Percentiles rank a stretch among this genome's conserved stretches.
These are phyloP conservation scores for Melanotaenia parkinsoni DNA, from an alignment of 2,797 vertebrate species.

Conservation along the genomic window DNA sequence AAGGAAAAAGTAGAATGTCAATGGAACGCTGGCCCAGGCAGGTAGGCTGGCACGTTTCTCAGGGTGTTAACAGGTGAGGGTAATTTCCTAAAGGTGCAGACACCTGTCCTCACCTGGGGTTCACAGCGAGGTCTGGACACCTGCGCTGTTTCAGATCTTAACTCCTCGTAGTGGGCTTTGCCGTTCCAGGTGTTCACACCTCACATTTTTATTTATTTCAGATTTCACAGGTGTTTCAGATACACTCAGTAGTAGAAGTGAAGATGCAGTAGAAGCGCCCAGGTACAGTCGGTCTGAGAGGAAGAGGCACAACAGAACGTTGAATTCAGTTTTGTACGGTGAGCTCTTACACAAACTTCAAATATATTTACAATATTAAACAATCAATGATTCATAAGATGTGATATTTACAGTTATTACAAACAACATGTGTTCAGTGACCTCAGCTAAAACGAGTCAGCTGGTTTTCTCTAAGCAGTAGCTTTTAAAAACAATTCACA, in stretches of 20 bases:
- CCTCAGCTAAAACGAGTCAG: slow-evolving; percentile 38
- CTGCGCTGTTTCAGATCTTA: slow-evolving; percentile 51
- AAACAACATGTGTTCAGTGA: slow-evolving; percentile 63
- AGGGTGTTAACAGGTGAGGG: slow-evolving; percentile 59
- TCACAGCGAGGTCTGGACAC: slow-evolving; percentile 69
- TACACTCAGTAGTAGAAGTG: slow-evolving; percentile 62
- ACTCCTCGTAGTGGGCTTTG: slow-evolving; percentile 59
- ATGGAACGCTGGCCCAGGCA: slow-evolving; percentile 42
- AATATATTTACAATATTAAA: slow-evolving; percentile 77
- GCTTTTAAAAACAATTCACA: slow-evolving; percentile 62
- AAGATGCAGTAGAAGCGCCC: slow-evolving; percentile 42
- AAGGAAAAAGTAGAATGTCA: slow-evolving; percentile 57
- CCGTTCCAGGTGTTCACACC: slow-evolving; percentile 75
- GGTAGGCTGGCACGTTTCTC: slow-evolving; percentile 48
- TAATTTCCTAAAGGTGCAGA: slow-evolving; percentile 50
- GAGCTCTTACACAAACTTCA: slow-evolving; percentile 72
- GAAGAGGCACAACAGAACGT: slow-evolving; percentile 65
- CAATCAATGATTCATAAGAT: slow-evolving; percentile 74
- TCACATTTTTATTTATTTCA: slow-evolving; percentile 76
- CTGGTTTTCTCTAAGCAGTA: slow-evolving; percentile 30
- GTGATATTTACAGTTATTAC: slow-evolving; percentile 81
- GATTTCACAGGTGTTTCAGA: slow-evolving; percentile 67
- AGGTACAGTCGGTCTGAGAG: slow-evolving; percentile 60
- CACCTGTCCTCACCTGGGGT: slow-evolving; percentile 65
- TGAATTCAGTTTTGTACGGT: slow-evolving; percentile 36